A percentile compares a stretch with the other conserved stretches of the same genome.
Conservation (phyloP, 2,797 vertebrate species). For the Gallinago solitaria region DNA sequence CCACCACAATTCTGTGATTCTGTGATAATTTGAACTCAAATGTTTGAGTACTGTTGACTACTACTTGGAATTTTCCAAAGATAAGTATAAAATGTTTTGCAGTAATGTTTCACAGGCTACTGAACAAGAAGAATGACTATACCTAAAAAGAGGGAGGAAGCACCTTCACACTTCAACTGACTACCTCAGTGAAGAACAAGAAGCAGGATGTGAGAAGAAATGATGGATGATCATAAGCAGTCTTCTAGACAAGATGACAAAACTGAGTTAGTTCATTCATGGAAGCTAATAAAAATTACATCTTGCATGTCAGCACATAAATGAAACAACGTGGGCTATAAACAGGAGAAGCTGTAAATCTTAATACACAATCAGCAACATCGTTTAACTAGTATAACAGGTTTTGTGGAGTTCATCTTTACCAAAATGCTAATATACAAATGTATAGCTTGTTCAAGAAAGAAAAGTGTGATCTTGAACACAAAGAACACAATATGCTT, state of each 20-base stretch:
- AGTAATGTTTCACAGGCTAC: background rate
- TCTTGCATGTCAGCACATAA: background rate
- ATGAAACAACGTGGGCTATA: background rate
- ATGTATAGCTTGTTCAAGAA: background rate
- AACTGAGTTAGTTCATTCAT: background rate
- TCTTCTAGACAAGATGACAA: background rate
- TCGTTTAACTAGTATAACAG: background rate
- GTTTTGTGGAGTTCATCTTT: background rate
- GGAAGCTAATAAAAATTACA: background rate
- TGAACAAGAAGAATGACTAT: background rate
- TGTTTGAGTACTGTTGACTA: background rate
- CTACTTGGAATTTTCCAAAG: background rate
- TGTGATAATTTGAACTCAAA: background rate
- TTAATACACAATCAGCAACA: background rate
- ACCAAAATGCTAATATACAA: background rate
- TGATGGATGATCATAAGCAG: background rate
- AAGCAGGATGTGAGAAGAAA: background rate
- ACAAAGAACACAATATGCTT: background rate
- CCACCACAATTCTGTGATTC: no score
- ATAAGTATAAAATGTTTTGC: background rate
- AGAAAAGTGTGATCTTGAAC: background rate
- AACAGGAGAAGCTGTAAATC: background rate
- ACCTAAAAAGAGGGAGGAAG: background rate
- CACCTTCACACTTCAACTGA: background rate
- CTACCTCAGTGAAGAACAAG: background rate